Conservation (phyloP, 2,888 invertebrate species). For the Asteroscopus sphinx region DNA sequence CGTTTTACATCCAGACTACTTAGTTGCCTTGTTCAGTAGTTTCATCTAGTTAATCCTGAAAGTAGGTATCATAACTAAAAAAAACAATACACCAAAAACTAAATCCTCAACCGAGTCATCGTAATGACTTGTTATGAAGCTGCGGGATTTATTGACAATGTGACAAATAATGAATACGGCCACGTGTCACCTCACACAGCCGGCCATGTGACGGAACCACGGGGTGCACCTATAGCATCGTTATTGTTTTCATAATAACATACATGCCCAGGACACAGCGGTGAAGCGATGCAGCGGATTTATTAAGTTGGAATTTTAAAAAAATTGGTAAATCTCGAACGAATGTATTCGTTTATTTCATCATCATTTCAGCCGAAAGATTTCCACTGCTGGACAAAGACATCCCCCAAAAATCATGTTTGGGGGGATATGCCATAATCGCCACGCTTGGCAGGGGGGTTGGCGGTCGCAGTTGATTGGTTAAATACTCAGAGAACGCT, state of each 20-base stretch:
- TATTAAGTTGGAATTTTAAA: neutral
- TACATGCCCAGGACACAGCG: conserved; percentile 26
- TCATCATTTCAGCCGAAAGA: too few relatives aligned
- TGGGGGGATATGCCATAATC: too few relatives aligned
- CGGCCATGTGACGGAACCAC: conserved; percentile 51
- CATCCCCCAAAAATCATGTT: too few relatives aligned
- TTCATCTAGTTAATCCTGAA: too few relatives aligned
- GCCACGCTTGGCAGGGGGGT: too few relatives aligned
- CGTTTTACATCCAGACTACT: too few relatives aligned
- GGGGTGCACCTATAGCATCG: conserved; percentile 30
- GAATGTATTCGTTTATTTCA: neutral
- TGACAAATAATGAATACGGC: conserved; percentile 36
- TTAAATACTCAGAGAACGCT: too few relatives aligned
- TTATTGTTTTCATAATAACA: conserved; percentile 37
- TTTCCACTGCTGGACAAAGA: too few relatives aligned
- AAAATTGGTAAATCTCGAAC: neutral
- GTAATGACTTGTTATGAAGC: conserved; percentile 5
- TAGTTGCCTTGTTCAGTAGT: too few relatives aligned
- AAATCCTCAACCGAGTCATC: conserved; percentile 5
- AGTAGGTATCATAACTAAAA: too few relatives aligned
- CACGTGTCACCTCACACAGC: conserved; percentile 47
- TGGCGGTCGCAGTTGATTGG: too few relatives aligned
- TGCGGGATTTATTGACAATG: conserved; percentile 43
- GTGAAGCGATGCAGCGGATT: conserved; percentile 17
- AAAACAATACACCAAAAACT: neutral